Conservation (phyloP, 2,797 vertebrate species). For the Antrozous pallidus region DNA sequence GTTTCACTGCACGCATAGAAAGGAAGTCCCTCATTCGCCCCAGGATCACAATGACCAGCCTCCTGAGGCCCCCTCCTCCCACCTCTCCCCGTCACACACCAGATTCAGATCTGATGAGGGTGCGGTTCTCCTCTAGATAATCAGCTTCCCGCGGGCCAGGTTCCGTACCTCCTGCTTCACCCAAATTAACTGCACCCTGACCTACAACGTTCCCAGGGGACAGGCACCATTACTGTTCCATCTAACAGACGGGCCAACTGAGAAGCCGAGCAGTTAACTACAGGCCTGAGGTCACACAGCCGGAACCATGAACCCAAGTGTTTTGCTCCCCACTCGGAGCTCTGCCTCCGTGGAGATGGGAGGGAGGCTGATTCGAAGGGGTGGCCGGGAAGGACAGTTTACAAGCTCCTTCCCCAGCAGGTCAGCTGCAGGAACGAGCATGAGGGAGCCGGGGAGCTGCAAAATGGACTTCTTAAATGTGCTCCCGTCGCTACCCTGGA, state of each 20-base stretch:
- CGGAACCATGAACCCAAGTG: background rate
- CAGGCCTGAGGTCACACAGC: background rate
- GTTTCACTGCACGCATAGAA: background rate
- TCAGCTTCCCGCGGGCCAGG: background rate
- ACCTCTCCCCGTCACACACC: background rate
- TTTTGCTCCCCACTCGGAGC: background rate
- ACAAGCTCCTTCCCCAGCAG: background rate
- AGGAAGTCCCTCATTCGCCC: background rate
- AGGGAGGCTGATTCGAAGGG: fast-evolving
- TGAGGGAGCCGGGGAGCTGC: background rate
- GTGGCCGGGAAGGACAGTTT: background rate
- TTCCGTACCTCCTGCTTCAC: background rate
- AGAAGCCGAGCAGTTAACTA: background rate
- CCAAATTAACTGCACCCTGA: background rate
- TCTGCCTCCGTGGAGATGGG: background rate
- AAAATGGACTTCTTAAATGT: background rate
- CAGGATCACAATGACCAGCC: background rate
- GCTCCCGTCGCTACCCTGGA: background rate
- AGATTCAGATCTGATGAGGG: background rate
- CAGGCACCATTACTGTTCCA: background rate
- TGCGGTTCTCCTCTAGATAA: background rate
- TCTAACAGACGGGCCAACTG: background rate
- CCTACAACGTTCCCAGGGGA: background rate
- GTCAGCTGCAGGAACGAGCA: background rate
- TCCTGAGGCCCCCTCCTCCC: too few species aligned